Conservation (phyloP, 2,888 invertebrate species). For the Lepas anatifera region DNA sequence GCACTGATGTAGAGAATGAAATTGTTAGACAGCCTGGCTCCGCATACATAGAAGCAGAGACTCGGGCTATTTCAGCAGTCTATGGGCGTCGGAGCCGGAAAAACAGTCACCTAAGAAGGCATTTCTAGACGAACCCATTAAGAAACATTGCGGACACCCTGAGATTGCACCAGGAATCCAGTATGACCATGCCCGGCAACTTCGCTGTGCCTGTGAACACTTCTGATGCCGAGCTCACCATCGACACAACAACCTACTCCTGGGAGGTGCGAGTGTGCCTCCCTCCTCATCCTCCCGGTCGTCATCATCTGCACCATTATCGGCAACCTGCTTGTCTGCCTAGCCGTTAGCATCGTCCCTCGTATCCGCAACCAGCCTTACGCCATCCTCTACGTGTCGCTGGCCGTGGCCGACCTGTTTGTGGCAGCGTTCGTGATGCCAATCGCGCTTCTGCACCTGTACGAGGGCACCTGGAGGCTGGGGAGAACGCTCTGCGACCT, state of each 20-base stretch:
- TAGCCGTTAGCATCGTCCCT: conserved; percentile 93
- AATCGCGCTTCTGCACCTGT: conserved; percentile 93
- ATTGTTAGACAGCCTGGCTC: too few species aligned
- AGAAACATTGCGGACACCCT: too few species aligned
- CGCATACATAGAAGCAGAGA: too few species aligned
- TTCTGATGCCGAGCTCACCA: not conserved
- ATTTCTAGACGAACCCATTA: too few species aligned
- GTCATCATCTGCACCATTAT: conserved; percentile 87
- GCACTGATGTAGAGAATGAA: too few species aligned
- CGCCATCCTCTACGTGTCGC: conserved; percentile 83
- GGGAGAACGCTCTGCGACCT: conserved; percentile 92
- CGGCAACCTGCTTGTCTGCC: conserved; percentile 91
- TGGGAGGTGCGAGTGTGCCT: conserved; percentile 20
- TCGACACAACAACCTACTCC: not conserved
- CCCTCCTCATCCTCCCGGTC: conserved; percentile 72
- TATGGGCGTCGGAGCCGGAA: too few species aligned
- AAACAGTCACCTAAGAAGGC: too few species aligned
- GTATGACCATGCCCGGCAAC: too few species aligned
- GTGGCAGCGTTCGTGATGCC: conserved; percentile 97
- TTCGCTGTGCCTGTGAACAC: too few species aligned
- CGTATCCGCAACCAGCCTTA: conserved; percentile 77
- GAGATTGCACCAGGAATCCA: too few species aligned
- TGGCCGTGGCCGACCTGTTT: conserved; percentile 94
- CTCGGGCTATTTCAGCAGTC: too few species aligned
- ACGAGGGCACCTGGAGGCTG: conserved; percentile 95